A percentile compares a stretch with the other conserved stretches of the same genome.
phyloP scores from a whole-genome alignment of 2,113 vertebrate species.

The Sakesphorus luctuosus region DNA sequence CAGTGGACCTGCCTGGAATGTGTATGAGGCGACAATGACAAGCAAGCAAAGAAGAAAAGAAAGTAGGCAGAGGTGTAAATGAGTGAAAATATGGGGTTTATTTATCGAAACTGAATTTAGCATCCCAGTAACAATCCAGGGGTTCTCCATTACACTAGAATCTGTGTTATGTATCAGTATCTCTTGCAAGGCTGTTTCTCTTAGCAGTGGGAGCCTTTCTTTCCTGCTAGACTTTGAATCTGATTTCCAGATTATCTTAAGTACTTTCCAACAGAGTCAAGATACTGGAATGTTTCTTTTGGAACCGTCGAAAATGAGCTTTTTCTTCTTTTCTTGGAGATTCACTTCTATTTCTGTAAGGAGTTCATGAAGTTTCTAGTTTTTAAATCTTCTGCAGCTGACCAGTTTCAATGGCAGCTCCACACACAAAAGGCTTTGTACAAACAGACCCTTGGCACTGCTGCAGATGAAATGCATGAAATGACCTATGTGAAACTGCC shows the following conservation, averaged over 20 bases:
- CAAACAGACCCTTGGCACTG: background rate
- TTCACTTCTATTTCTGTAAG: background rate
- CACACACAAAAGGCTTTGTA: background rate
- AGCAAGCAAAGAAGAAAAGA: background rate
- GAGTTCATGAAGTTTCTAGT: background rate
- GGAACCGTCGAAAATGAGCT: background rate
- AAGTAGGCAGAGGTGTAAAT: background rate
- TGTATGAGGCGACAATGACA: background rate
- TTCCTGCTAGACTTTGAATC: background rate
- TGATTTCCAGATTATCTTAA: conserved; percentile 47
- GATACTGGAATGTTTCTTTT: conserved; percentile 54
- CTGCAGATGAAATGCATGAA: background rate
- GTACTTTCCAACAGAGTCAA: conserved; percentile 37
- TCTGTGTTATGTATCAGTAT: background rate
- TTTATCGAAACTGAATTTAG: background rate
- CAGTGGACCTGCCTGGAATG: background rate
- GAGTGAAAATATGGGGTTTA: background rate
- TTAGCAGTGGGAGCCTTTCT: background rate
- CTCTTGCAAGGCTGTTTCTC: conserved; percentile 10
- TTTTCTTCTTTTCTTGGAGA: conserved; percentile 20
- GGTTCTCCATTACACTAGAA: background rate
- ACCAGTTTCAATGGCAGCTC: background rate
- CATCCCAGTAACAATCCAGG: background rate
- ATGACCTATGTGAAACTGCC: background rate
- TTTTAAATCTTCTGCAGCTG: background rate